phyloP scores from a whole-genome alignment of 2,797 vertebrate genomes.

The Eulemur coronatus region DNA sequence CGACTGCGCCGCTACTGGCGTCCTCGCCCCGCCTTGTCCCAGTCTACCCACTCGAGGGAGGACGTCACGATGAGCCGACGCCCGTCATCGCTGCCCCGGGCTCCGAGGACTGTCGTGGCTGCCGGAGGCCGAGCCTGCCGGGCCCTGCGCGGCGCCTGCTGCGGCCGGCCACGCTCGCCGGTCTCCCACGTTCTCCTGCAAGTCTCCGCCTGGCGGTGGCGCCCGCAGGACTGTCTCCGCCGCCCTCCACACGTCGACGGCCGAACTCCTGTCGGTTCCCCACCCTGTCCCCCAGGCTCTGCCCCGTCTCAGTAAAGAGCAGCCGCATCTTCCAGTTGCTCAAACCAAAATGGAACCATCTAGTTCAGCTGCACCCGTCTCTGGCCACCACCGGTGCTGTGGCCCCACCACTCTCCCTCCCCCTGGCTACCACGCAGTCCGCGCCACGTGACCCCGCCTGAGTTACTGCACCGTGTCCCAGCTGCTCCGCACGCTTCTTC shows the following conservation, averaged over 20 bases:
- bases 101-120: not conserved
- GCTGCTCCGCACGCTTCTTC: not conserved
- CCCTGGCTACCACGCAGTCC: not conserved
- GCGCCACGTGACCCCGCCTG: not conserved
- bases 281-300: not conserved
- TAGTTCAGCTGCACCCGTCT: not conserved
- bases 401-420: not conserved
- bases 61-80: not conserved
- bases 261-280: not conserved
- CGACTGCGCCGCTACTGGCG: not conserved
- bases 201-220: not conserved
- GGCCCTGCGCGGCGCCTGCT: rapidly evolving
- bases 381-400: not conserved
- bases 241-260: too few species aligned
- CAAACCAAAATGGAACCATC: not conserved
- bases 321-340: not conserved
- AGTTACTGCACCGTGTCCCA: not conserved
- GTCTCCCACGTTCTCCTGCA: not conserved
- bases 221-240: too few species aligned
- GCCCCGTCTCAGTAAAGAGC: not conserved
- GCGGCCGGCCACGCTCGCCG: too few species aligned
- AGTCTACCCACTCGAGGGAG: not conserved
- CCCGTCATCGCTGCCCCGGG: too few species aligned
- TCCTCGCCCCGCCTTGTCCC: too few species aligned
- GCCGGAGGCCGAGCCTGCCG: not conserved